phyloP scores from a whole-genome alignment of 2,113 vertebrate species.

The Cyanoliseus patagonus region DNA sequence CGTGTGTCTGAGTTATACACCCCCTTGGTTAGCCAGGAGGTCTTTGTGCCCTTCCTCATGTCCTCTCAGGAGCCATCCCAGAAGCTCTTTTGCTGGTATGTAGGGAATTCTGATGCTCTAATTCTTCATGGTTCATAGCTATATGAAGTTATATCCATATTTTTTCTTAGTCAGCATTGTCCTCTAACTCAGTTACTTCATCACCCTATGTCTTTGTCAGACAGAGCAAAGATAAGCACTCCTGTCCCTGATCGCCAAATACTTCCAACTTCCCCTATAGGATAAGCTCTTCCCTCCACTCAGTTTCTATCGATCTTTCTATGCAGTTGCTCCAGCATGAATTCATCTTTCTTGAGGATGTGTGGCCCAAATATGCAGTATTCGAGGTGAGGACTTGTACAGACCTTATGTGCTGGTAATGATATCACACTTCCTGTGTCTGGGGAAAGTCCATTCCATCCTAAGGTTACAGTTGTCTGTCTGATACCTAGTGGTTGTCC shows the following conservation, averaged over 20 bases:
- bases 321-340: neutral
- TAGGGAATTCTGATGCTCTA: neutral
- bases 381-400: neutral
- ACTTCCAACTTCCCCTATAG: neutral
- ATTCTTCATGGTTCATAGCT: neutral
- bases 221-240: neutral
- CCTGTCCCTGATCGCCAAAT: neutral
- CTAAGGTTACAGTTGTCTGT: neutral
- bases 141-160: neutral
- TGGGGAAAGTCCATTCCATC: neutral
- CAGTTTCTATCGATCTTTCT: neutral
- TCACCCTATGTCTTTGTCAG: neutral
- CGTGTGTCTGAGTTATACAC: neutral
- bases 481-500: neutral
- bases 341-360: neutral
- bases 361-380: neutral
- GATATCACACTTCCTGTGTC: neutral
- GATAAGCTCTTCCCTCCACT: neutral
- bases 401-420: neutral
- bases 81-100: neutral
- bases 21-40: neutral
- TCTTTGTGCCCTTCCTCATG: neutral
- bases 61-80: neutral
- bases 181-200: neutral
- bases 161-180: neutral